Conservation (phyloP, 64 coral and sea anemone genomes). For the Stylophora pistillata region DNA sequence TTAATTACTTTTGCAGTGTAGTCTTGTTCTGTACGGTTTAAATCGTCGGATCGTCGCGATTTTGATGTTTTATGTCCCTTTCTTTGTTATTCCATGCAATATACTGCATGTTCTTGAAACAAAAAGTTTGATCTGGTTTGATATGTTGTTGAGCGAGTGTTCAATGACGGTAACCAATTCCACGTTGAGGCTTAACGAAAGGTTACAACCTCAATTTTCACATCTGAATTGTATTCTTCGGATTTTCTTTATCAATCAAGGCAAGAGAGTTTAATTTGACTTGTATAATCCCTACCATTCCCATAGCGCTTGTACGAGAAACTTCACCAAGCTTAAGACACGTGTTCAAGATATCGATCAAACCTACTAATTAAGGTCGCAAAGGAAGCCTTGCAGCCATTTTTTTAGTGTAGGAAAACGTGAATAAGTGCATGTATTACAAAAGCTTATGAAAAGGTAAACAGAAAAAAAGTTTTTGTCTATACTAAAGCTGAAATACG, state of each 20-base stretch:
- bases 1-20: neutral
- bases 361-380: neutral
- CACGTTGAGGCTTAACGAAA: neutral
- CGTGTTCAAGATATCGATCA: neutral
- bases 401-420: neutral
- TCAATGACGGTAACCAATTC: neutral
- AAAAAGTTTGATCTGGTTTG: too few relatives aligned
- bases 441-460: too few relatives aligned
- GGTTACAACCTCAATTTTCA: neutral
- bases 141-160: too few relatives aligned
- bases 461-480: too few relatives aligned
- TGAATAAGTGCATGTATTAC: neutral
- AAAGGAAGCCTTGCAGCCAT: neutral
- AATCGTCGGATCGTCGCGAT: too few relatives aligned
- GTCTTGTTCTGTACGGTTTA: too few relatives aligned
- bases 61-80: too few relatives aligned
- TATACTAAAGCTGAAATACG: too few relatives aligned
- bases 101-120: too few relatives aligned
- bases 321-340: neutral
- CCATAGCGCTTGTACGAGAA: neutral
- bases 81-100: too few relatives aligned
- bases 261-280: neutral
- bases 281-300: neutral
- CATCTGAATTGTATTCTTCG: neutral
- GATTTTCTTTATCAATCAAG: neutral